Conservation (phyloP, 2,797 vertebrate species). For the Oreortyx pictus region DNA sequence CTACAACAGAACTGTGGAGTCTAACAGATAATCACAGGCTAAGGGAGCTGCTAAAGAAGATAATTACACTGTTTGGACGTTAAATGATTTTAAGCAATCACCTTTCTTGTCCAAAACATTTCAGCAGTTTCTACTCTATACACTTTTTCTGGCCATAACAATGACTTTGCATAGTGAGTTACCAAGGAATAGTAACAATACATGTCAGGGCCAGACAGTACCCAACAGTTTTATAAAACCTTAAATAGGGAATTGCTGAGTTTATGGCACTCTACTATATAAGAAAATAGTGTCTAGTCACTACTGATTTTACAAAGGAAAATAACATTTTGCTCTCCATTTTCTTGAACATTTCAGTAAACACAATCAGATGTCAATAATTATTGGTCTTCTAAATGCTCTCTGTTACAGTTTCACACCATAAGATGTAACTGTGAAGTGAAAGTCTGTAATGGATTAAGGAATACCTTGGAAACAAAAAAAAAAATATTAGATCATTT, state of each 20-base stretch:
- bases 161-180: not conserved
- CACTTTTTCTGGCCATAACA: not conserved
- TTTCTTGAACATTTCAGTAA: not conserved
- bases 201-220: not conserved
- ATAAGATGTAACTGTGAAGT: not conserved
- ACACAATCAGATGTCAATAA: slow-evolving; percentile 6
- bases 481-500: not conserved
- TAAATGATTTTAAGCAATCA: not conserved
- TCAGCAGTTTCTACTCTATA: not conserved
- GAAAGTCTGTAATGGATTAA: not conserved
- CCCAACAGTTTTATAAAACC: not conserved
- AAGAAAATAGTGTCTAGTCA: not conserved
- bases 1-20: not conserved
- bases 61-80: not conserved
- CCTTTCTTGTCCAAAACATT: not conserved
- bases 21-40: not conserved
- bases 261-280: not conserved
- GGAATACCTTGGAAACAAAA: not conserved
- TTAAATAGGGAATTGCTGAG: not conserved
- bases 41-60: not conserved
- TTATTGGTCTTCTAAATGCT: not conserved
- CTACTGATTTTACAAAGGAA: not conserved
- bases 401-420: not conserved
- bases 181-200: not conserved
- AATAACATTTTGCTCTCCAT: not conserved